Conservation (phyloP, 2,113 vertebrate species). For the Electrona antarctica region DNA sequence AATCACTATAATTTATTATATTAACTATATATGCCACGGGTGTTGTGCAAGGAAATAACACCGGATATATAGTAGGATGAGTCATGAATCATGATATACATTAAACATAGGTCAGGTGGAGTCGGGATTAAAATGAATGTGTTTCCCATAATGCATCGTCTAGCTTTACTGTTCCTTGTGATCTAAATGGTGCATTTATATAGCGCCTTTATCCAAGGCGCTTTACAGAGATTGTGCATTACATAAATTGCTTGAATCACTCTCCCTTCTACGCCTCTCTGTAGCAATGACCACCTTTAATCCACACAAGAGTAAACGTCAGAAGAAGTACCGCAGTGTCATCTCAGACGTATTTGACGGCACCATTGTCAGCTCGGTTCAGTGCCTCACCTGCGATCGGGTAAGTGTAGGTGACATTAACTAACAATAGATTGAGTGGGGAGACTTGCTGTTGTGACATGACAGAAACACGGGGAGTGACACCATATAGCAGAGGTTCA, state of each 20-base stretch:
- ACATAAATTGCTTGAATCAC: conserved; percentile 1
- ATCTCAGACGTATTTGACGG: conserved; percentile 98
- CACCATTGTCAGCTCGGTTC: conserved; percentile 95
- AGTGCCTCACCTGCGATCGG: conserved; percentile 97
- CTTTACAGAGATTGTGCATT: too few relatives aligned
- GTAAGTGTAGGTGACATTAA: conserved; percentile 79
- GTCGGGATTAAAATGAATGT: background rate
- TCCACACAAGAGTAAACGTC: conserved; percentile 89
- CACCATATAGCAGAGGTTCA: too few relatives aligned
- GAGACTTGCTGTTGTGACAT: background rate
- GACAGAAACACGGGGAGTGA: background rate
- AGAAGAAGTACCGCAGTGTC: conserved; percentile 93
- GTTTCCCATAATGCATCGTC: background rate
- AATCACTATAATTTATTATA: too few relatives aligned
- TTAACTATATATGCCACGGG: too few relatives aligned
- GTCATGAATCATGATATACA: too few relatives aligned
- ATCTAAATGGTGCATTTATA: too few relatives aligned
- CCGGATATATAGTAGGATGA: too few relatives aligned
- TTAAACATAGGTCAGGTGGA: too few relatives aligned
- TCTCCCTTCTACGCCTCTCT: conserved; percentile 11
- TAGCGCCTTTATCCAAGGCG: too few relatives aligned
- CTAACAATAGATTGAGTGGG: background rate
- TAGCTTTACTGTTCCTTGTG: conserved; percentile 1
- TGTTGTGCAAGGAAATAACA: too few relatives aligned
- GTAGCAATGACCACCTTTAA: conserved; percentile 75